Percentiles rank a stretch among this genome's conserved stretches.
Evolutionary conservation across 2,113 vertebrate genomes (phyloP).

Genomic region (Perca flavescens): DNA sequence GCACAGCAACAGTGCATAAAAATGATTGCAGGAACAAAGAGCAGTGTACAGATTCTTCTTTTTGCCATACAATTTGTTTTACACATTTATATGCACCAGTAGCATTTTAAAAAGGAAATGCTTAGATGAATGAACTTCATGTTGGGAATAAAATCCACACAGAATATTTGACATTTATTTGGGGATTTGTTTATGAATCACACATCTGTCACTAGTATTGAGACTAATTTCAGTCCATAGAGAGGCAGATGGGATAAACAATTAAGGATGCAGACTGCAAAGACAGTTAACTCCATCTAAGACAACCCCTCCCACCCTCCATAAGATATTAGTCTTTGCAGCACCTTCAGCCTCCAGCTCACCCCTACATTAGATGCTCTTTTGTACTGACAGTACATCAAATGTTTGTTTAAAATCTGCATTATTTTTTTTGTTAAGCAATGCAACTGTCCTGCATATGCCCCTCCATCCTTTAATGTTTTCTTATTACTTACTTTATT

Average conservation of each 20-base stretch:
- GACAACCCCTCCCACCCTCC: neutral
- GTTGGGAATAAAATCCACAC: neutral
- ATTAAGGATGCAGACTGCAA: neutral
- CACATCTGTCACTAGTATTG: neutral
- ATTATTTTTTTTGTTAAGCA: too few species aligned
- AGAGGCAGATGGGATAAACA: conserved; percentile 1
- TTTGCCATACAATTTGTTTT: neutral
- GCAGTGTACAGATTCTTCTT: neutral
- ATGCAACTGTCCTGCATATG: neutral
- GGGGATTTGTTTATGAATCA: neutral
- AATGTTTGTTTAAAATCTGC: neutral
- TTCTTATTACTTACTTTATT: neutral
- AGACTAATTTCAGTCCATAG: neutral
- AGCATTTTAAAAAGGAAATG: neutral
- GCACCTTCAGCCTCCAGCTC: neutral
- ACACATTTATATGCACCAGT: neutral
- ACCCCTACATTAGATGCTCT: neutral
- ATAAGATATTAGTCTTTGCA: neutral
- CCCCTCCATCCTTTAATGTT: neutral
- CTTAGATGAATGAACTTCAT: neutral
- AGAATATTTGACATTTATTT: neutral
- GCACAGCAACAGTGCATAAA: neutral
- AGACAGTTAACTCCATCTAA: neutral
- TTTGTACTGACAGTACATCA: neutral
- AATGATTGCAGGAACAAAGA: neutral